phyloP scores from a whole-genome alignment of 2,797 vertebrate genomes.

The Lycodopsis pacificus region DNA sequence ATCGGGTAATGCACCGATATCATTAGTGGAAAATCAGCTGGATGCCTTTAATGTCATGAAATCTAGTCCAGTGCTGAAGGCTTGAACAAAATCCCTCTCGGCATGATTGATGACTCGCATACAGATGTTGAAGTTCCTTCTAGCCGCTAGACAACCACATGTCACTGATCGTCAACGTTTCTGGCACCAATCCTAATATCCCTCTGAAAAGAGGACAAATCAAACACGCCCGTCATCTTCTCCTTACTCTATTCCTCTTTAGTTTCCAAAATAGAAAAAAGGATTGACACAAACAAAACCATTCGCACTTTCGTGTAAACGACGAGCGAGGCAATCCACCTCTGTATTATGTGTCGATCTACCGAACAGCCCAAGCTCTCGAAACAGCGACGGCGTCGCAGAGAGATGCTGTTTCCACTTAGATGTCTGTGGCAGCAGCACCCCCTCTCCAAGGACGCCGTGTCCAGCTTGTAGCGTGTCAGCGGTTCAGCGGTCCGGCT shows the following conservation, averaged over 20 bases:
- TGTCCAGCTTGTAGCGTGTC: slow-evolving; percentile 54
- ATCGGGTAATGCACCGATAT: slow-evolving; percentile 19
- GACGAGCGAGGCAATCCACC: slow-evolving; percentile 4
- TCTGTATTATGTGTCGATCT: slow-evolving; percentile 30
- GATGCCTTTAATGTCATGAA: slow-evolving; percentile 39
- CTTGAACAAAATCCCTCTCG: slow-evolving; percentile 36
- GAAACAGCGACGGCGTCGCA: not conserved
- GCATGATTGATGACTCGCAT: slow-evolving; percentile 49
- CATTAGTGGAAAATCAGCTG: slow-evolving; percentile 16
- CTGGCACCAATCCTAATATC: not conserved
- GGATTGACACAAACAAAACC: slow-evolving; percentile 17
- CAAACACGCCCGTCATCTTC: not conserved
- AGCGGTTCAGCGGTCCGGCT: slow-evolving; percentile 39
- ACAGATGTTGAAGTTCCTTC: slow-evolving; percentile 33
- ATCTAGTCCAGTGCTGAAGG: slow-evolving; percentile 24
- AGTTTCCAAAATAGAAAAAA: slow-evolving; percentile 25
- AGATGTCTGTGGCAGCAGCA: slow-evolving; percentile 32
- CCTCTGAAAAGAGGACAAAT: slow-evolving; percentile 3
- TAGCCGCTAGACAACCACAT: slow-evolving; percentile 5
- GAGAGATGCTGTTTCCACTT: slow-evolving; percentile 28
- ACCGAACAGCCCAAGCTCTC: slow-evolving; percentile 1
- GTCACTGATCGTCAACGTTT: slow-evolving; percentile 13
- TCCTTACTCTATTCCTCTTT: not conserved
- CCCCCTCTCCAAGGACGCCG: slow-evolving; percentile 50
- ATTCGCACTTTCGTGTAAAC: slow-evolving; percentile 15